Conservation (phyloP, 2,797 vertebrate species). For the Sciurus vulgaris region DNA sequence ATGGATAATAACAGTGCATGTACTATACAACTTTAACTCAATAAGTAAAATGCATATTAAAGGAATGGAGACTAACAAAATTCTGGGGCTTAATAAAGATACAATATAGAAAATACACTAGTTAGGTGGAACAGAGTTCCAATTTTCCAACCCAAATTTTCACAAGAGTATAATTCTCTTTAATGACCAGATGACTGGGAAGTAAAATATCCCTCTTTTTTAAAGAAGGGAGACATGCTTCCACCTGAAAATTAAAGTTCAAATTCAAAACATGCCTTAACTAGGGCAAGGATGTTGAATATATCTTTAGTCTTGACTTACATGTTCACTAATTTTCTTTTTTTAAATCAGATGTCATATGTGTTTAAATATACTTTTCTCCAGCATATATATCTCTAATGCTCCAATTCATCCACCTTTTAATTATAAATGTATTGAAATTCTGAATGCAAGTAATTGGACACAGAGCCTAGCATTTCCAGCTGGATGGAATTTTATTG, state of each 20-base stretch:
- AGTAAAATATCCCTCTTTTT: neutral
- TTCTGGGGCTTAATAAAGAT: neutral
- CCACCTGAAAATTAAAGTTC: conserved; percentile 27
- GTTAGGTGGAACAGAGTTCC: neutral
- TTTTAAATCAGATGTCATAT: conserved; percentile 40
- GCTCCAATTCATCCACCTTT: neutral
- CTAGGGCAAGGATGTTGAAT: neutral
- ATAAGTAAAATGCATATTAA: conserved; percentile 18
- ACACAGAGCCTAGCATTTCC: neutral
- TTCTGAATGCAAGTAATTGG: neutral
- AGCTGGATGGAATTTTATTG: neutral
- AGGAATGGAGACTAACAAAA: neutral
- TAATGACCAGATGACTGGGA: neutral
- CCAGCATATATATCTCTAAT: neutral
- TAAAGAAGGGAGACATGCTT: neutral
- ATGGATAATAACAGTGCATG: conserved; percentile 3
- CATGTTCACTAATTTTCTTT: conserved; percentile 1
- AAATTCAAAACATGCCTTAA: neutral
- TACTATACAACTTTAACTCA: neutral
- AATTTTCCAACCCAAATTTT: neutral
- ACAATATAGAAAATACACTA: neutral
- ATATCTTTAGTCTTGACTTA: conserved; percentile 4
- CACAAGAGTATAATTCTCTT: neutral
- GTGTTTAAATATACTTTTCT: neutral
- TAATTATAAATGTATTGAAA: neutral